These are phyloP conservation scores for Leucoma salicis DNA, from an alignment of 2,888 invertebrate species.

Conservation along the genomic window DNA sequence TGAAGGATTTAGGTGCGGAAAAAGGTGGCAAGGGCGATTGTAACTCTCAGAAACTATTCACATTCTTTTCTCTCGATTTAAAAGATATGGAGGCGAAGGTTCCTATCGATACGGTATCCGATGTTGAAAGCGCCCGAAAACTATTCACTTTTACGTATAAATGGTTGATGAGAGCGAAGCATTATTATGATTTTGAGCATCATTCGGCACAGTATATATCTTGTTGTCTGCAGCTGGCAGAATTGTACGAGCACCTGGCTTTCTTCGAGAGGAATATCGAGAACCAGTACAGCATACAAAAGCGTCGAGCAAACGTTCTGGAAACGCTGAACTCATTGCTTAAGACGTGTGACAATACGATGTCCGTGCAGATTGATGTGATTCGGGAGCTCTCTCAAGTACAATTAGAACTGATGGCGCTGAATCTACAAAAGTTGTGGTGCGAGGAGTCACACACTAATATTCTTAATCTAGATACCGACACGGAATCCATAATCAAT, in stretches of 20 bases:
- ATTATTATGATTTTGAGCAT: slow-evolving; percentile 82
- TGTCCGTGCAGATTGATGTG: slow-evolving; percentile 80
- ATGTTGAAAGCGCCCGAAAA: slow-evolving; percentile 72
- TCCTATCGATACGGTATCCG: slow-evolving; percentile 50
- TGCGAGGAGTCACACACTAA: slow-evolving; percentile 72
- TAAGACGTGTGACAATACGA: slow-evolving; percentile 70
- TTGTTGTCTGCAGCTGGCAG: slow-evolving; percentile 83
- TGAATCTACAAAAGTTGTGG: slow-evolving; percentile 83
- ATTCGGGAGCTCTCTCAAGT: slow-evolving; percentile 83
- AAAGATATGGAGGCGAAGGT: slow-evolving; percentile 61
- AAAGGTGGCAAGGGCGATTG: slow-evolving; percentile 61
- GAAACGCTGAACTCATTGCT: slow-evolving; percentile 81
- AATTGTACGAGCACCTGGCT: slow-evolving; percentile 85
- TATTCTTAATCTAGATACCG: slow-evolving; percentile 57
- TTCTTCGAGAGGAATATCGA: slow-evolving; percentile 88
- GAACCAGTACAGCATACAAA: slow-evolving; percentile 81
- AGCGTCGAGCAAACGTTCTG: slow-evolving; percentile 81
- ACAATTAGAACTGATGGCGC: slow-evolving; percentile 83
- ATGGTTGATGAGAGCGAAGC: slow-evolving; percentile 82
- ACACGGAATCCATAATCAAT: slow-evolving; percentile 68
- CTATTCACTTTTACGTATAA: slow-evolving; percentile 81
- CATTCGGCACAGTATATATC: slow-evolving; percentile 83
- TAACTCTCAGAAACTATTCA: slow-evolving; percentile 46
- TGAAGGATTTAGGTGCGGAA: slow-evolving; percentile 58
- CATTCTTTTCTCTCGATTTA: slow-evolving; percentile 61